These are phyloP conservation scores for Strigamia transsilvanica DNA, from an alignment of 2,888 invertebrate genomes.

Conservation along the genomic window DNA sequence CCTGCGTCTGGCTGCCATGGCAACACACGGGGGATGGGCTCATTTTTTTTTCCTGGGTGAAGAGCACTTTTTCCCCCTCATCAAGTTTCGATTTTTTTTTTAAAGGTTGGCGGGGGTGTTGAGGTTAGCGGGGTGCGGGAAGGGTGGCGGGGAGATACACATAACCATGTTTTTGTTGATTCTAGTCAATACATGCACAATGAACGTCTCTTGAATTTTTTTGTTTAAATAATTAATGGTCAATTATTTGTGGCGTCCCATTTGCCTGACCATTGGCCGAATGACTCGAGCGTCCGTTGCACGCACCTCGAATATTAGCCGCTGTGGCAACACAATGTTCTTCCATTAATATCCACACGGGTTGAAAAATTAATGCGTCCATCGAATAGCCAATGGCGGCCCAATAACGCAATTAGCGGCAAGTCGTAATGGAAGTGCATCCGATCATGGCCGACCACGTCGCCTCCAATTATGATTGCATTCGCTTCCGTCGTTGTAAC, in stretches of 20 bases:
- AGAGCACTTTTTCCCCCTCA: conserved; percentile 41
- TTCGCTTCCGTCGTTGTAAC: conserved; percentile 20
- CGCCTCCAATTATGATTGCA: conserved; percentile 51
- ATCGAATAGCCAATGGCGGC: conserved; percentile 50
- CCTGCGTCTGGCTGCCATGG: conserved; percentile 44
- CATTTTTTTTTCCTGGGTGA: conserved; percentile 52
- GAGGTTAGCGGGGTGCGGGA: conserved; percentile 1
- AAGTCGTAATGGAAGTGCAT: conserved; percentile 52
- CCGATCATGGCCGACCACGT: conserved; percentile 49
- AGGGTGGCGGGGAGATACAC: not conserved
- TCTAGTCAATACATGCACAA: conserved; percentile 37
- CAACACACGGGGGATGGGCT: conserved; percentile 36
- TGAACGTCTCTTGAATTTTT: not conserved
- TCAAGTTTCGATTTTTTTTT: conserved; percentile 20
- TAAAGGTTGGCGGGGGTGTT: conserved; percentile 17
- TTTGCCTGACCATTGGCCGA: conserved; percentile 32
- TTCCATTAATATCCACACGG: conserved; percentile 20
- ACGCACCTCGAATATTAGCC: conserved; percentile 20
- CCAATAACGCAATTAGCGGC: conserved; percentile 51
- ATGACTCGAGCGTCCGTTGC: conserved; percentile 7
- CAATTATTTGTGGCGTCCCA: conserved; percentile 1
- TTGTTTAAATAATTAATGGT: conserved; percentile 50
- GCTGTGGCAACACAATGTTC: conserved; percentile 20
- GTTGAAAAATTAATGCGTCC: conserved; percentile 52
- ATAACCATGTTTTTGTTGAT: conserved; percentile 50